These are phyloP conservation scores for Archips crataeganus DNA, from an alignment of 2,888 invertebrate genomes.

Conservation along the genomic window DNA sequence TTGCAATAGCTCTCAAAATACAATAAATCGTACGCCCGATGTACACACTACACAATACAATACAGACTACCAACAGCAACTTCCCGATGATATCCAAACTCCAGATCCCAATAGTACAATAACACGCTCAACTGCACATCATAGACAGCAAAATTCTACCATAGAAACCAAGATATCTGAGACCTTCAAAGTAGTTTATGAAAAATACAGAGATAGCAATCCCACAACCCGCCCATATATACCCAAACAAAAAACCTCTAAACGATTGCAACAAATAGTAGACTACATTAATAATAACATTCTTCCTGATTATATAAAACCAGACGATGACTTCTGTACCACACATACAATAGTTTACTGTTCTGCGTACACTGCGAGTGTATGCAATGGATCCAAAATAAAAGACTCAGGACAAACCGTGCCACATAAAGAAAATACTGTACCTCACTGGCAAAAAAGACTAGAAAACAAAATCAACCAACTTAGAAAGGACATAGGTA, in stretches of 20 bases:
- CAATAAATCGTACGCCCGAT: too few relatives aligned
- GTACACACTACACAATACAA: too few relatives aligned
- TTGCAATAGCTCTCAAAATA: too few relatives aligned
- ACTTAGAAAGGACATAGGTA: constrained; percentile 38
- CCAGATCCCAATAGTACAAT: too few relatives aligned
- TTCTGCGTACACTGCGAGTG: too few relatives aligned
- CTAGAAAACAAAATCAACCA: constrained; percentile 35
- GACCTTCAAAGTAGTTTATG: not conserved
- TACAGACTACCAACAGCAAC: too few relatives aligned
- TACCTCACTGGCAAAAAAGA: constrained; percentile 41
- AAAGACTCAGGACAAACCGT: not conserved
- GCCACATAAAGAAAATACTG: not conserved
- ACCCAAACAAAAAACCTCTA: constrained; percentile 42
- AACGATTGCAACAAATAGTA: constrained; percentile 31
- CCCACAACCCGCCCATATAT: constrained; percentile 27
- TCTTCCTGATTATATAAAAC: constrained; percentile 13
- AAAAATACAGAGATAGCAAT: constrained; percentile 4
- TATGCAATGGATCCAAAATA: too few relatives aligned
- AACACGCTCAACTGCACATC: too few relatives aligned
- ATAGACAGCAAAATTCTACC: too few relatives aligned
- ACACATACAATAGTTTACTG: too few relatives aligned
- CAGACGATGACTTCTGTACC: not conserved
- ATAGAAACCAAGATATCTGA: not conserved
- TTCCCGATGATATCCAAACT: too few relatives aligned
- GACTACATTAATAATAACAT: constrained; percentile 25